Conservation (phyloP, 64 coral and sea anemone genomes). For the Astreopora myriophthalma region DNA sequence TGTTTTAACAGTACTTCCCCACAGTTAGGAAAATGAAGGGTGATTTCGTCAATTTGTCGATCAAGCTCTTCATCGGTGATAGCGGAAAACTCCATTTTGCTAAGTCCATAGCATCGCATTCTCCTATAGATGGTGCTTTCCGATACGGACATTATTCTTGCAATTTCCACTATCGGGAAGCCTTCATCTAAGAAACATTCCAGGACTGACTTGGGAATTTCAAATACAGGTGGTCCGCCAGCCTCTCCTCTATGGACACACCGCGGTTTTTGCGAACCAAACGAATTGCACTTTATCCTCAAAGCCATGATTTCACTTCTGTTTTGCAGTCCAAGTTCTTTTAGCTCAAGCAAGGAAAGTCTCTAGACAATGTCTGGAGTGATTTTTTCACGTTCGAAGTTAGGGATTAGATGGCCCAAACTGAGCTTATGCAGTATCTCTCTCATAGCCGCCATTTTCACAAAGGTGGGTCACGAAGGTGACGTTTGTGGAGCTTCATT, state of each 20-base stretch:
- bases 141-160: neutral
- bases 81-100: constrained; percentile 30
- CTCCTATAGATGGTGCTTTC: constrained; percentile 31
- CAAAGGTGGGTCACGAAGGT: too few relatives aligned
- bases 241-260: neutral
- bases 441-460: too few relatives aligned
- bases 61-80: constrained; percentile 33
- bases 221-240: neutral
- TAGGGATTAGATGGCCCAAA: too few relatives aligned
- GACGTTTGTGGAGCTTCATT: too few relatives aligned
- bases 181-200: neutral
- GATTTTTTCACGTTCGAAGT: neutral
- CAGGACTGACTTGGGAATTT: constrained; percentile 24
- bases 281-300: constrained; percentile 16
- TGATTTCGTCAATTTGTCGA: constrained; percentile 4
- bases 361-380: neutral
- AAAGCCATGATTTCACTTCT: constrained; percentile 23
- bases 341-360: neutral
- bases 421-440: too few relatives aligned
- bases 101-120: constrained; percentile 33
- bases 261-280: neutral
- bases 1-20: neutral
- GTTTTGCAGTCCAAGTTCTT: neutral
- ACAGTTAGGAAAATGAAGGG: neutral
- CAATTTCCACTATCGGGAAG: neutral